Evolutionary conservation across 2,888 invertebrate species (phyloP).

Genomic region (Thereva nobilitata): DNA sequence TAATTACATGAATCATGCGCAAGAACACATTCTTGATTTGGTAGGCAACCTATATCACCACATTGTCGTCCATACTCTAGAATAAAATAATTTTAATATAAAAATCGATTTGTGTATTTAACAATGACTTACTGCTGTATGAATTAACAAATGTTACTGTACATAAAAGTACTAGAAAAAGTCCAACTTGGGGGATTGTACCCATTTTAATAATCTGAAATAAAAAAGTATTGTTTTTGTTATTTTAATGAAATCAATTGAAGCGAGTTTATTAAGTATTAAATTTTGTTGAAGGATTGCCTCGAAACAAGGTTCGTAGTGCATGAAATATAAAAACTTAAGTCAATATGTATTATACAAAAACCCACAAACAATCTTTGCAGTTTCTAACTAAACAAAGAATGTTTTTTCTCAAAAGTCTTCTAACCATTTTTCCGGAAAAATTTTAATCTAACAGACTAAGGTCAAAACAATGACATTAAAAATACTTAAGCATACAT

Average conservation of each 20-base stretch:
- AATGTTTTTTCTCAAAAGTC: too few species aligned
- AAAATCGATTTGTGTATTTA: neutral
- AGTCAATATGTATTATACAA: too few species aligned
- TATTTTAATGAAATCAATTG: neutral
- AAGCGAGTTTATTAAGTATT: too few species aligned
- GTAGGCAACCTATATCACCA: conserved; percentile 76
- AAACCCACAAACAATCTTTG: too few species aligned
- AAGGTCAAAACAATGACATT: too few species aligned
- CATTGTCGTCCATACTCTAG: conserved; percentile 79
- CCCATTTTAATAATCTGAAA: conserved; percentile 18
- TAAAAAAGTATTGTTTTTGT: conserved; percentile 1
- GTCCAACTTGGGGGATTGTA: conserved; percentile 21
- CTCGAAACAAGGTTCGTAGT: too few species aligned
- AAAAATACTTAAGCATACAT: too few species aligned
- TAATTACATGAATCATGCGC: conserved; percentile 70
- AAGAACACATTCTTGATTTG: conserved; percentile 66
- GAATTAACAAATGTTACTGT: conserved; percentile 23
- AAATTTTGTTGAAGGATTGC: too few species aligned
- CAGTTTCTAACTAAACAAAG: too few species aligned
- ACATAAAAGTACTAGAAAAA: conserved; percentile 12
- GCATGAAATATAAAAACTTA: too few species aligned
- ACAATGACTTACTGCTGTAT: conserved; percentile 51
- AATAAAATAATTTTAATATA: conserved; percentile 41
- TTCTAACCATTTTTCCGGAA: too few species aligned
- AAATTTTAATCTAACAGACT: too few species aligned